phyloP scores from a whole-genome alignment of 2,113 vertebrate genomes.

The Calidris pygmaea region DNA sequence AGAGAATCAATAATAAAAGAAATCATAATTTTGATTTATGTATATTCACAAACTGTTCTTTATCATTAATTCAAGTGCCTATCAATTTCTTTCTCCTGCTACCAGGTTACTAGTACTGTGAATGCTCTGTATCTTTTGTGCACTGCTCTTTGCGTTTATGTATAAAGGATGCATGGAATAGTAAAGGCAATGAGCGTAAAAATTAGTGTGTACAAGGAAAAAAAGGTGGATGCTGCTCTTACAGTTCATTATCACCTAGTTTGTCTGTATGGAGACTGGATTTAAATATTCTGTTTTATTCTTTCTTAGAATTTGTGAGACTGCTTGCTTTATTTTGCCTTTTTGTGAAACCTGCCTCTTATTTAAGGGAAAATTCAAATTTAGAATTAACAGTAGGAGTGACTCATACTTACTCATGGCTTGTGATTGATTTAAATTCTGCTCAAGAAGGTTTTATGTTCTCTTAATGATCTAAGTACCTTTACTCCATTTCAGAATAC shows the following conservation, averaged over 20 bases:
- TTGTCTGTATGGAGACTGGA: not conserved
- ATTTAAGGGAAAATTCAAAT: not conserved
- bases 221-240: not conserved
- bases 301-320: not conserved
- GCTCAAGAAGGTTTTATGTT: not conserved
- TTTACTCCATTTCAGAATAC: conserved; percentile 80
- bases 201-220: not conserved
- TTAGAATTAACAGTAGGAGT: not conserved
- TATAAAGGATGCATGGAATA: not conserved
- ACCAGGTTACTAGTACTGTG: not conserved
- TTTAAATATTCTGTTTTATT: not conserved
- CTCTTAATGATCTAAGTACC: not conserved
- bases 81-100: not conserved
- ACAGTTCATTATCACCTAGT: fast-evolving
- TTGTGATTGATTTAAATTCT: not conserved
- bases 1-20: not conserved
- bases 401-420: not conserved
- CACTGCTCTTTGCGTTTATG: not conserved
- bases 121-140: not conserved
- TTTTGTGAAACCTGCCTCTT: not conserved
- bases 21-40: not conserved
- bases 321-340: not conserved
- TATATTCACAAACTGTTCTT: not conserved
- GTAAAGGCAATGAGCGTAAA: not conserved
- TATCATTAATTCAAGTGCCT: not conserved